Percentiles rank a stretch among this genome's conserved stretches.
phyloP scores from a whole-genome alignment of 2,113 vertebrate species.

The Lichenostomus cassidix region DNA sequence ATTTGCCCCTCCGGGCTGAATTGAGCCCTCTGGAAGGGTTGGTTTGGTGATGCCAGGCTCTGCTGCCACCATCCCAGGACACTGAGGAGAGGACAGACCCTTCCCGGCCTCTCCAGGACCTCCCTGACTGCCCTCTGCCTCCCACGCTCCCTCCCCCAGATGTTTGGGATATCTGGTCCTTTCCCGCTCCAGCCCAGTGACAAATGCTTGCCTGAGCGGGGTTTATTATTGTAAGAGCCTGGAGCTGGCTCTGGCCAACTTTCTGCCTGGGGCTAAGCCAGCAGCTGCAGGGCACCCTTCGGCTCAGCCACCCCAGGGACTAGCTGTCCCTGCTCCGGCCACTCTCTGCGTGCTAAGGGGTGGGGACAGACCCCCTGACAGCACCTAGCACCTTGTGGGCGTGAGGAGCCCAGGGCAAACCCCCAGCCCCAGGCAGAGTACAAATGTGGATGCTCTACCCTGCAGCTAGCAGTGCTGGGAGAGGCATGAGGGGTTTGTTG shows the following conservation, averaged over 20 bases:
- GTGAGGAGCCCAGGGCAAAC: background rate
- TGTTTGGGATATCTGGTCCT: constrained; percentile 61
- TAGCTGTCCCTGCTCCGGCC: background rate
- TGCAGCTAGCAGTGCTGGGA: background rate
- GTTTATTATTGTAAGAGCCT: constrained; percentile 59
- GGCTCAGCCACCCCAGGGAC: background rate
- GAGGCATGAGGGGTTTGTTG: fast-evolving
- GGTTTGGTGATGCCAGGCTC: background rate
- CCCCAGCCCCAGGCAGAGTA: too few relatives aligned
- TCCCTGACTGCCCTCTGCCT: background rate
- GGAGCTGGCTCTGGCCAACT: constrained; percentile 44
- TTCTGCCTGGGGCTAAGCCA: constrained; percentile 39
- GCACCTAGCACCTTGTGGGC: background rate
- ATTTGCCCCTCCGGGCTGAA: background rate
- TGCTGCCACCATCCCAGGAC: background rate
- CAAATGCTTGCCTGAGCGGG: constrained; percentile 4
- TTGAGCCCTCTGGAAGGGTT: background rate
- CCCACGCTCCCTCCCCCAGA: constrained; percentile 28
- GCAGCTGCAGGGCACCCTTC: background rate
- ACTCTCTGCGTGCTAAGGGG: fast-evolving
- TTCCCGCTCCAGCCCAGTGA: background rate
- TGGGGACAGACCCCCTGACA: fast-evolving
- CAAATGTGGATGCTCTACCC: background rate
- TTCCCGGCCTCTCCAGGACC: background rate
- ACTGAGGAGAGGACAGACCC: background rate